Base-by-base conservation (phyloP, 2,888 invertebrate species). In the Amblyteles armatorius region DNA sequence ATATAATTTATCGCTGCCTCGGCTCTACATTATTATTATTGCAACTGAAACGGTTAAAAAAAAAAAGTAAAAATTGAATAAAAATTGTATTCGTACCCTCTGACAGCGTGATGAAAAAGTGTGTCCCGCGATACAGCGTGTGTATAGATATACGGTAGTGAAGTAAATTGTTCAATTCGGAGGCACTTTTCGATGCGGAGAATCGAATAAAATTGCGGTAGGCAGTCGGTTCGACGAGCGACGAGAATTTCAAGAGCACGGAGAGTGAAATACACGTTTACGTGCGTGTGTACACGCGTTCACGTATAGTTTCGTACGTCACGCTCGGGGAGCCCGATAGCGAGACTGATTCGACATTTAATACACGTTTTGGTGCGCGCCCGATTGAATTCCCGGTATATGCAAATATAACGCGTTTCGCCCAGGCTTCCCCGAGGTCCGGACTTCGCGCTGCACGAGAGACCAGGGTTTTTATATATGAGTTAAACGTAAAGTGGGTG, bases 301-400 rank as follows among this genome's bases (percentile, higher is more conserved):
- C 26, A 48, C 16, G 16, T 55, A n/a, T 33, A 52, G 81, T 63
- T 63, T 33, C 7, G 80, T 52, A 36, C 67, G 73, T 22, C 68
- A 6, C 36, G 68, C 16, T 57, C 48, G 16, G 29, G 26, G 19
- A 44, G 50, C 44, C 65, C 67, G 50, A 80, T 63, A 67, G 50
- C 73, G 84, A 78, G 73, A 79, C 81, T 81, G 81, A 84, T 84
- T 84, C 74, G 82, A 79, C 84, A 85, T 82, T 85, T 82, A 76
- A 85, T 82, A 76, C 85, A 82, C 85, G 85, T 82, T 84, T 77
- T 73, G 73, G 82, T 68, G 67, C 55, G 68, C 60, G 79, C 85
- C 44, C 85, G 79, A 85, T 85, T 85, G 72, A 85, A 85, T 85
- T 79, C 79, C 67, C 82, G 76, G 67, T 82, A 73, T 82, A 82